phyloP scores from a whole-genome alignment of 1,140 invertebrate genomes.

The Arctopsyche grandis region DNA sequence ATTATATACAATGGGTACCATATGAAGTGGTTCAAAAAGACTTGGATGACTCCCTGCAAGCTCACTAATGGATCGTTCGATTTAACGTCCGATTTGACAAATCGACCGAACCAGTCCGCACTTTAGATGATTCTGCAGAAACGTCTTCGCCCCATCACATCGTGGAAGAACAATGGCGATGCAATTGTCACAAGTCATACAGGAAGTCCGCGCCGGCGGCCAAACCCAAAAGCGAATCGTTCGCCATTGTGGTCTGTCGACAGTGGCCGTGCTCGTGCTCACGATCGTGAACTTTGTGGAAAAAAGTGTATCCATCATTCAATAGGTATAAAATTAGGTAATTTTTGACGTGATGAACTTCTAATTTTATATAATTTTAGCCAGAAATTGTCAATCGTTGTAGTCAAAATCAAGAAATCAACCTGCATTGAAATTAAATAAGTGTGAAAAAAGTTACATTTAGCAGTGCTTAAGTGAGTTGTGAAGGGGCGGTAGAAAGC shows the following conservation, averaged over 20 bases:
- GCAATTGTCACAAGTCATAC: constrained; percentile 38
- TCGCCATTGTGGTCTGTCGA: neutral
- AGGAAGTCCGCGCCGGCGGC: constrained; percentile 23
- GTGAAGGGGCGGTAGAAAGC: too few relatives aligned
- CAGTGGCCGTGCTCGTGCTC: neutral
- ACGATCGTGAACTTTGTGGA: neutral
- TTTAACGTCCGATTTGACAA: constrained; percentile 15
- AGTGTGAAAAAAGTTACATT: too few relatives aligned
- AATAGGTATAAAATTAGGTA: too few relatives aligned
- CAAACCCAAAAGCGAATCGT: constrained; percentile 1
- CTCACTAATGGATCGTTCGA: constrained; percentile 10
- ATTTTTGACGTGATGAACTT: too few relatives aligned
- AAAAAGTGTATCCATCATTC: neutral
- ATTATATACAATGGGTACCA: too few relatives aligned
- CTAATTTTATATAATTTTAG: too few relatives aligned
- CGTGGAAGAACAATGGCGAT: constrained; percentile 25
- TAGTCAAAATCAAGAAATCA: too few relatives aligned
- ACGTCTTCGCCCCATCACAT: neutral
- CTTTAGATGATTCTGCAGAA: constrained; percentile 29
- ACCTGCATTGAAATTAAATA: too few relatives aligned
- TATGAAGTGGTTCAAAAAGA: too few relatives aligned
- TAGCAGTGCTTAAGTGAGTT: too few relatives aligned
- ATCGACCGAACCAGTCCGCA: neutral
- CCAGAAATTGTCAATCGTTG: too few relatives aligned
- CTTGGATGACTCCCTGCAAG: neutral